phyloP scores from a whole-genome alignment of 2,797 vertebrate genomes.

The Salarias fasciatus region DNA sequence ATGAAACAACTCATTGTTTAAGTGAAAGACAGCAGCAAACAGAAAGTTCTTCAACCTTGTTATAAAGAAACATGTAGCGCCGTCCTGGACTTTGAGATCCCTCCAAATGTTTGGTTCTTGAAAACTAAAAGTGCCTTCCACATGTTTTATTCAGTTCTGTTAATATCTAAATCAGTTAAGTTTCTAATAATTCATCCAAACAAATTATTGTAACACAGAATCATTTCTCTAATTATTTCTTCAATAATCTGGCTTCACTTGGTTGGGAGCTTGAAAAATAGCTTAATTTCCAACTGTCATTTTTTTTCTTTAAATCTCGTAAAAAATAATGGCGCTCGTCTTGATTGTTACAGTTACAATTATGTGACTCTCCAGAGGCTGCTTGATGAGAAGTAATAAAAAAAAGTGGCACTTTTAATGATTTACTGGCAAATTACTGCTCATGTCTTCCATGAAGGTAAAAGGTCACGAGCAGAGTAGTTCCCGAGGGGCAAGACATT shows the following conservation, averaged over 20 bases:
- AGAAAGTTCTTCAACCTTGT: too few species aligned
- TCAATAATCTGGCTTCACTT: not conserved
- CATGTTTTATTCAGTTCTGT: too few species aligned
- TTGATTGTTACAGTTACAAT: constrained; percentile 26
- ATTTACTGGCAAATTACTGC: constrained; percentile 36
- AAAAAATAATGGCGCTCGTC: constrained; percentile 21
- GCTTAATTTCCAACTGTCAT: constrained; percentile 1
- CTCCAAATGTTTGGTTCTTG: too few species aligned
- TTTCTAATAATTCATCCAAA: not conserved
- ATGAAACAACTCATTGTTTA: too few species aligned
- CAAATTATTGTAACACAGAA: not conserved
- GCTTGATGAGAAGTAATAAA: constrained; percentile 14
- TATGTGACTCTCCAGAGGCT: constrained; percentile 11
- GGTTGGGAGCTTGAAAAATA: not conserved
- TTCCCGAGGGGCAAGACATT: constrained; percentile 8
- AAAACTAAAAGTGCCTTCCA: too few species aligned
- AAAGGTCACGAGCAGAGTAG: constrained; percentile 27
- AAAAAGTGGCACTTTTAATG: constrained; percentile 41
- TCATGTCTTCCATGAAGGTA: constrained; percentile 19
- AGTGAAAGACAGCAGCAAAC: too few species aligned
- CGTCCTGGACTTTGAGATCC: too few species aligned
- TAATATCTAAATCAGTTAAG: too few species aligned
- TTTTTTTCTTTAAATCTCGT: constrained; percentile 1
- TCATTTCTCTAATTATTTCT: not conserved
- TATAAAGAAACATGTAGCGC: too few species aligned